Percentiles rank a stretch among this genome's conserved stretches.
These are phyloP conservation scores for human DNA, from an alignment of 2,113 vertebrate genomes.

Conservation along the genomic window GRCh38 chr14:98335501-98336000, in stretches of 20 bases:
- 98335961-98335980: not conserved
- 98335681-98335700: not conserved
- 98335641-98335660: not conserved
- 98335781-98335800: not conserved
- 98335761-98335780: not conserved
- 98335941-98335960: not conserved
- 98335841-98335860: not conserved
- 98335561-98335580: too few relatives aligned
- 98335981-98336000: not conserved
- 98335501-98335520: not conserved
- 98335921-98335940: not conserved
- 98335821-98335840: not conserved
- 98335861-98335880: not conserved
- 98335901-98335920: not conserved
- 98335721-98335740: too few relatives aligned
- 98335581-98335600: rapidly evolving
- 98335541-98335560: not conserved
- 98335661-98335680: not conserved
- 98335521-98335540: not conserved
- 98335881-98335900: not conserved
- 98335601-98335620: rapidly evolving
- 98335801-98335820: not conserved
- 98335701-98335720: not conserved
- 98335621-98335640: not conserved
- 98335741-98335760: not conserved